A percentile compares a stretch with the other conserved stretches of the same genome.
These are phyloP conservation scores for Amphipyra tragopoginis DNA, from an alignment of 2,888 invertebrate species.

Conservation along the genomic window DNA sequence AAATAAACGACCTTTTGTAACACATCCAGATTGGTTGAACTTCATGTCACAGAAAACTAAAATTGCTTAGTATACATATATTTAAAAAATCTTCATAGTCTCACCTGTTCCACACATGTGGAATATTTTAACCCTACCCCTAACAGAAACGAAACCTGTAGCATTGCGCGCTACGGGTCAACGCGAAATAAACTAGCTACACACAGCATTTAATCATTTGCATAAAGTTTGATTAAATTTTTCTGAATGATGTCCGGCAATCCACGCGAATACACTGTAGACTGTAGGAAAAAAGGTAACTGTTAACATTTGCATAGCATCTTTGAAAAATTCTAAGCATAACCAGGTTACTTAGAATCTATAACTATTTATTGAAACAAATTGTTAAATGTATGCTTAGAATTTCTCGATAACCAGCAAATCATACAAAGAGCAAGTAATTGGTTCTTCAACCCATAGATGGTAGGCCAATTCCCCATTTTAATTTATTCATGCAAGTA, in stretches of 20 bases:
- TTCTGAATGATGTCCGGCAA: slow-evolving; percentile 86
- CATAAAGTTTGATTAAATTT: slow-evolving; percentile 80
- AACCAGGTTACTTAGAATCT: slow-evolving; percentile 40
- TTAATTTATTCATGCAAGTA: slow-evolving; percentile 44
- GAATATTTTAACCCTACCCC: slow-evolving; percentile 86
- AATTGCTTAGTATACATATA: slow-evolving; percentile 79
- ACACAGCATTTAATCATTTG: slow-evolving; percentile 85
- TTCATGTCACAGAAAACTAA: slow-evolving; percentile 76
- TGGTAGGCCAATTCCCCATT: slow-evolving; percentile 27
- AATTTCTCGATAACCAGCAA: slow-evolving; percentile 85
- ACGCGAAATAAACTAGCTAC: slow-evolving; percentile 88
- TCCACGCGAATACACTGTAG: slow-evolving; percentile 87
- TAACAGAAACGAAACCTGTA: slow-evolving; percentile 89
- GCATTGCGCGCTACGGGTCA: slow-evolving; percentile 91
- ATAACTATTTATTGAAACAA: slow-evolving; percentile 14
- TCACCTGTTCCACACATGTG: slow-evolving; percentile 89
- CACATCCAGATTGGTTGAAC: slow-evolving; percentile 62
- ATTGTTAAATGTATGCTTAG: slow-evolving; percentile 73
- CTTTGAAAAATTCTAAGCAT: slow-evolving; percentile 85
- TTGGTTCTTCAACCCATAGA: slow-evolving; percentile 29
- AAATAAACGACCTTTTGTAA: slow-evolving; percentile 64
- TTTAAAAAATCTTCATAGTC: slow-evolving; percentile 87
- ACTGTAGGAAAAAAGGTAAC: slow-evolving; percentile 90
- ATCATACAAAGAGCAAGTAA: slow-evolving; percentile 66
- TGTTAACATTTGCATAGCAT: slow-evolving; percentile 85